Evolutionary conservation across 2,888 invertebrate genomes (phyloP), one percentile per base, ranked within the genome.

Genomic region (Hipparchia sbordonii): DNA sequence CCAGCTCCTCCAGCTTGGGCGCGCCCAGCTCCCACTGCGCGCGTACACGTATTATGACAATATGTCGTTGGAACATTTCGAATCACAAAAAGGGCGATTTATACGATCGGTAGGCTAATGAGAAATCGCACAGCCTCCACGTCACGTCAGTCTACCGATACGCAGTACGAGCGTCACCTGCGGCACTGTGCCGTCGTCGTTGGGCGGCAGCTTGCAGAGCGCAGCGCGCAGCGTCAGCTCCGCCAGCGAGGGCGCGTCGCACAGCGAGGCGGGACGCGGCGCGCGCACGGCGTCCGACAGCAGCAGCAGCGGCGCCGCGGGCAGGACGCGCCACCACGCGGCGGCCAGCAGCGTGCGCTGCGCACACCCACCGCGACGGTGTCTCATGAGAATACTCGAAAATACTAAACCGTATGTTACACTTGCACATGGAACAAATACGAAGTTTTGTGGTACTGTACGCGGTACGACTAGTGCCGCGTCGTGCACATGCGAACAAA

Each of bases 201-300:
- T 54, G 39, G 23, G 45, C 54, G 52, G 62, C 54, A 62, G 62
- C 6, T 45, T 33, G 46, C 23, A 23, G 23, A 70, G 70, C 52
- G 70, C 60, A 23, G 54, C 70, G 39, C 70, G 70, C 60, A 62
- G 54, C 70, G 62, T 54, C 62, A 70, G 56, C 45, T 65, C 72
- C 7, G 71, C 56, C 51, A 72, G 57, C 48, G 59, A 51, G n/a
- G 71, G 23, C 23, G 65, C 62, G 2, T 23, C 51, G 13, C 10
- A 39, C 52, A 33, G 56, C 45, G 8, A 59, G 10, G 46, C 63
- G 8, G 10, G 6, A 12, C 54, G 23, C 51, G 70, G 67, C n/a
- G 56, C 57, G 13, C 67, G 51, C 67, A 52, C 33, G 7, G 51
- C 51, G 65, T 65, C 65, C 65, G 65, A 65, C 65, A 65, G 52